Percentiles rank a stretch among this genome's conserved stretches.
Conservation (phyloP, 2,113 vertebrate genomes). For the Trematomus loennbergii region DNA sequence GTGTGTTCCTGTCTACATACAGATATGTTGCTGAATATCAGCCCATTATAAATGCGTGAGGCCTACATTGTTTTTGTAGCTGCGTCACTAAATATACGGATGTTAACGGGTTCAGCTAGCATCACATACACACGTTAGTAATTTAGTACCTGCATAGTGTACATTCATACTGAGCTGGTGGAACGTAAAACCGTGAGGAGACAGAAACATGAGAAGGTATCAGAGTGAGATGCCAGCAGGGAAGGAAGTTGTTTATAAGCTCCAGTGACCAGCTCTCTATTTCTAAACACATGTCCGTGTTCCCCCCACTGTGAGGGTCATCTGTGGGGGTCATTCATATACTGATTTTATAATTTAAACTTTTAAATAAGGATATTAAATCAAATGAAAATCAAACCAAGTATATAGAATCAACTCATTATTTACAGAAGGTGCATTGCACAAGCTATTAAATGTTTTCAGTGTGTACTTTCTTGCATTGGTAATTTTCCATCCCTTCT, state of each 20-base stretch:
- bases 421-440: too few species aligned
- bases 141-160: constrained; percentile 22
- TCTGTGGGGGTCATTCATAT: too few species aligned
- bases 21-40: neutral
- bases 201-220: constrained; percentile 28
- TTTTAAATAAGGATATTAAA: neutral
- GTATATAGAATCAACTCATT: neutral
- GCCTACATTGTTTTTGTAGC: neutral
- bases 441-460: neutral
- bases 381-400: neutral
- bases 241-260: constrained; percentile 14
- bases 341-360: too few species aligned
- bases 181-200: constrained; percentile 5
- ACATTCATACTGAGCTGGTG: constrained; percentile 22
- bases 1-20: neutral
- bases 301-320: too few species aligned
- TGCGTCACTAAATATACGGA: neutral
- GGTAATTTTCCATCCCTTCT: neutral
- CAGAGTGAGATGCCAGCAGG: neutral
- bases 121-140: neutral
- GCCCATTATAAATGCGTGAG: neutral
- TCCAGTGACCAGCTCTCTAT: neutral
- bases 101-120: neutral
- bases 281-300: neutral
- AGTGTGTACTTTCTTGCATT: too few species aligned